A percentile compares a stretch with the other conserved stretches of the same genome.
Conservation (phyloP, 1,140 invertebrate genomes). For the Triops longicaudatus region DNA sequence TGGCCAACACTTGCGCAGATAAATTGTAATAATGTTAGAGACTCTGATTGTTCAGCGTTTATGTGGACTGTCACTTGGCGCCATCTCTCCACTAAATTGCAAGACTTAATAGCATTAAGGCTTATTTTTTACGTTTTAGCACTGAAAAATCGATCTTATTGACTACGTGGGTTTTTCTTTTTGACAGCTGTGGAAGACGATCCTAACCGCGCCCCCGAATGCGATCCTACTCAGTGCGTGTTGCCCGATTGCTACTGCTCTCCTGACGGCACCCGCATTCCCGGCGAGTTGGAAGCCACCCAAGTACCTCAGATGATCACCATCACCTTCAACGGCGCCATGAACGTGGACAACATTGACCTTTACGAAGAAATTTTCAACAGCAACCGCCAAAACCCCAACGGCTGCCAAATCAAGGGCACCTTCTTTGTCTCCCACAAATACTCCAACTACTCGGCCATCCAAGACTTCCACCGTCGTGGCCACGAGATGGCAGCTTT, state of each 20-base stretch:
- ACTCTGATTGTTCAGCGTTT: no score
- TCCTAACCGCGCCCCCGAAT: conserved; percentile 80
- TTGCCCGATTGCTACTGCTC: conserved; percentile 91
- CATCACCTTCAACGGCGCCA: conserved; percentile 85
- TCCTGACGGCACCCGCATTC: conserved; percentile 80
- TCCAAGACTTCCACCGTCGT: conserved; percentile 78
- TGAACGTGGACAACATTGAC: conserved; percentile 90
- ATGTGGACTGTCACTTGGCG: no score
- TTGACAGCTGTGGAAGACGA: conserved; percentile 71
- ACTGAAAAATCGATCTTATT: no score
- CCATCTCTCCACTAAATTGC: no score
- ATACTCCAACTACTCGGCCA: conserved; percentile 89
- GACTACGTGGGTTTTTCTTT: conserved; percentile 2
- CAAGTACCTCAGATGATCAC: conserved; percentile 91
- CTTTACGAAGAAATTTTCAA: conserved; percentile 84
- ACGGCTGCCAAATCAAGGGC: conserved; percentile 81
- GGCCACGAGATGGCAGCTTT: conserved; percentile 91
- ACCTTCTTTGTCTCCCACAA: conserved; percentile 96
- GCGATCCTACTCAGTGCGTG: conserved; percentile 75
- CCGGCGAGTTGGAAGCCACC: conserved; percentile 65
- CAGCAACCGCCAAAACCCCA: conserved; percentile 74
- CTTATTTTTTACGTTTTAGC: no score
- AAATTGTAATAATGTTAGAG: no score
- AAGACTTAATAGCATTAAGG: no score
- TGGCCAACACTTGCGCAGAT: no score